Percentiles rank a stretch among this genome's conserved stretches.
These are phyloP conservation scores for Cryptoprocta ferox DNA, from an alignment of 2,797 vertebrate species.

Conservation along the genomic window DNA sequence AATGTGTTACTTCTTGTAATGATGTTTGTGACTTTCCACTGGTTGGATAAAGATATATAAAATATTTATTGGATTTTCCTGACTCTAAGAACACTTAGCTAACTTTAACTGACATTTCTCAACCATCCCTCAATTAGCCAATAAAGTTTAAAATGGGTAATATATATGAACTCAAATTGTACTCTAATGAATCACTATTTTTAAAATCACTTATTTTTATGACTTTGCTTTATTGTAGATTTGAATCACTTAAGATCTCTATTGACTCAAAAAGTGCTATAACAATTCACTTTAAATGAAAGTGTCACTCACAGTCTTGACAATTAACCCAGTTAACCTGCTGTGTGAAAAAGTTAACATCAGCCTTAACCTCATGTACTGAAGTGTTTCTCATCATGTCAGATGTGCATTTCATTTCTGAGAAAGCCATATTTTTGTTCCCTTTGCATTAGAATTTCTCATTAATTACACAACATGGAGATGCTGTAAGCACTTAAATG, in stretches of 20 bases:
- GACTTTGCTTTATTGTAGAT: background rate
- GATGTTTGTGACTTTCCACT: background rate
- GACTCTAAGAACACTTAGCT: background rate
- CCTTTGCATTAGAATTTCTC: background rate
- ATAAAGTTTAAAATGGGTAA: background rate
- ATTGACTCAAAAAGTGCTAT: background rate
- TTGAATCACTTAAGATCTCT: background rate
- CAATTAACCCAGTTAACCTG: constrained; percentile 33
- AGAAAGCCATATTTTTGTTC: background rate
- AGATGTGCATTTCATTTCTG: background rate
- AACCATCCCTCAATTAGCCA: background rate
- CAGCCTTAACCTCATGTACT: background rate
- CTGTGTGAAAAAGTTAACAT: background rate
- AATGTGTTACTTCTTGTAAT: background rate
- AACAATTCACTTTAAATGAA: constrained; percentile 17
- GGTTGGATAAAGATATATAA: background rate
- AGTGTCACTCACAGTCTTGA: background rate
- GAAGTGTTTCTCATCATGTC: background rate
- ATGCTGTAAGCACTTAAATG: background rate
- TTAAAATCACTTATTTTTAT: background rate
- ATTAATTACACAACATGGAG: background rate
- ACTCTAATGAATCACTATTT: background rate
- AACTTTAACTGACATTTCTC: background rate
- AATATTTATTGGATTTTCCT: background rate
- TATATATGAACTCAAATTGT: background rate